These are phyloP conservation scores for Alcedo quadribrachys DNA, from an alignment of 2,797 vertebrate genomes.

Conservation along the genomic window DNA sequence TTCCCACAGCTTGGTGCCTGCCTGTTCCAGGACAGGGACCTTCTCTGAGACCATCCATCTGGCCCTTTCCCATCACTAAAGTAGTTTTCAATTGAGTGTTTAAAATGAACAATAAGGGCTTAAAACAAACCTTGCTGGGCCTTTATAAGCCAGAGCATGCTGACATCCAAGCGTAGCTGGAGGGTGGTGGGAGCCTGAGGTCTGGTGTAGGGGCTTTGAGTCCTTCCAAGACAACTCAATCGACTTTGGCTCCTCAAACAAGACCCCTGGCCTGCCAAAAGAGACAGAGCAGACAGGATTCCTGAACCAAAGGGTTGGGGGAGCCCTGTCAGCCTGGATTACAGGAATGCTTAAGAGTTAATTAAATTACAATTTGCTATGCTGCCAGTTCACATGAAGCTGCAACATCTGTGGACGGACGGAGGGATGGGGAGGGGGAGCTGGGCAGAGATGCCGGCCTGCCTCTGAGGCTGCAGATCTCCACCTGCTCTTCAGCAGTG, in stretches of 20 bases:
- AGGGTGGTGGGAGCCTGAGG: neutral
- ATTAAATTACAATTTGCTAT: constrained; percentile 85
- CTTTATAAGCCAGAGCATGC: rapidly evolving
- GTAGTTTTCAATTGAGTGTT: rapidly evolving
- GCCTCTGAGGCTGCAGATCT: neutral
- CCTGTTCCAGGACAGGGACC: neutral
- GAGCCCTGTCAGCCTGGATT: constrained; percentile 61
- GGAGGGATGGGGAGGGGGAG: constrained; percentile 53
- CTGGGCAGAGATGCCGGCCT: neutral
- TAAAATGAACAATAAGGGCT: neutral
- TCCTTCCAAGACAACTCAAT: neutral
- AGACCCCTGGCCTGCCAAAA: neutral
- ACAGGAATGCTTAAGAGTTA: constrained; percentile 73
- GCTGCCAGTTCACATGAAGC: constrained; percentile 74
- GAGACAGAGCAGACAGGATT: neutral
- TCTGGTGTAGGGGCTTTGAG: neutral
- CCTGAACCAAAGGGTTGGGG: neutral
- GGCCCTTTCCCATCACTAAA: neutral
- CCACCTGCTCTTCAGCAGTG: neutral
- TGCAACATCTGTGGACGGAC: constrained; percentile 56
- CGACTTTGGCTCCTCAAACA: neutral
- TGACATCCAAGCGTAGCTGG: neutral
- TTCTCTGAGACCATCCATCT: neutral
- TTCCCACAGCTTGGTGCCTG: neutral
- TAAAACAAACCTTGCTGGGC: neutral